These are phyloP conservation scores for Rhopilema esculentum DNA, from an alignment of 30 jellyfish, hydroid and myxozoan species.

Conservation along the genomic window DNA sequence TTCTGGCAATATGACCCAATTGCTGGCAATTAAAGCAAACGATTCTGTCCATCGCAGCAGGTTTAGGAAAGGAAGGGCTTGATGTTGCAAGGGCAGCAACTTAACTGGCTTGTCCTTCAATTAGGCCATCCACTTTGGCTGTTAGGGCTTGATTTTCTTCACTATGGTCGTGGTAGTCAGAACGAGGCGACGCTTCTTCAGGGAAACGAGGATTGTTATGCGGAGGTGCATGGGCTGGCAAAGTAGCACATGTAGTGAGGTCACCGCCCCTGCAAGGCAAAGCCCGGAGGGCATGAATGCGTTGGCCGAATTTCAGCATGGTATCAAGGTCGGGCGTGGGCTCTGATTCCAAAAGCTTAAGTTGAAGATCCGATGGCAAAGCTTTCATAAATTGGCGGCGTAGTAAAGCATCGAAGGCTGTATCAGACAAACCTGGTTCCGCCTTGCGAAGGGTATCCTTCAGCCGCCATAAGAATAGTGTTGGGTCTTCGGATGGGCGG, in stretches of 20 bases:
- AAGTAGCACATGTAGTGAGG: slow-evolving; percentile 15
- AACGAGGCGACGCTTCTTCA: slow-evolving; percentile 17
- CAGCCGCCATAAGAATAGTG: slow-evolving; percentile 31
- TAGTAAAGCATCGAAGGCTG: slow-evolving; percentile 22
- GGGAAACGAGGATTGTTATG: slow-evolving; percentile 1
- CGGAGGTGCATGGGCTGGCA: no score
- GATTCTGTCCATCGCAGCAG: neutral
- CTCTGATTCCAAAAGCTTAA: slow-evolving; percentile 10
- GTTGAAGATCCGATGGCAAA: neutral
- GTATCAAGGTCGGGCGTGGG: slow-evolving; percentile 11
- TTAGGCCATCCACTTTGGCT: neutral
- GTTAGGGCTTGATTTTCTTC: neutral
- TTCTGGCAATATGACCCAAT: neutral
- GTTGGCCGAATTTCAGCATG: slow-evolving; percentile 16
- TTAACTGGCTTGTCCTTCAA: slow-evolving; percentile 15
- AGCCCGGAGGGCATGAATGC: slow-evolving; percentile 20
- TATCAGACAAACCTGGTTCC: slow-evolving; percentile 24
- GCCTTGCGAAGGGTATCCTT: slow-evolving; percentile 11
- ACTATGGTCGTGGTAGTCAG: slow-evolving; percentile 13
- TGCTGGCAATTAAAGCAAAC: neutral
- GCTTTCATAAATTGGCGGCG: slow-evolving; percentile 21
- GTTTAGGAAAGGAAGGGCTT: neutral
- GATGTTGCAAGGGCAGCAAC: slow-evolving; percentile 15
- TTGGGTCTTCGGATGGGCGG: slow-evolving; percentile 30
- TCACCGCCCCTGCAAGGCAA: slow-evolving; percentile 19